Percentiles rank a stretch among this genome's conserved stretches.
phyloP scores from a whole-genome alignment of 2,113 vertebrate genomes.

The Callipepla squamata region DNA sequence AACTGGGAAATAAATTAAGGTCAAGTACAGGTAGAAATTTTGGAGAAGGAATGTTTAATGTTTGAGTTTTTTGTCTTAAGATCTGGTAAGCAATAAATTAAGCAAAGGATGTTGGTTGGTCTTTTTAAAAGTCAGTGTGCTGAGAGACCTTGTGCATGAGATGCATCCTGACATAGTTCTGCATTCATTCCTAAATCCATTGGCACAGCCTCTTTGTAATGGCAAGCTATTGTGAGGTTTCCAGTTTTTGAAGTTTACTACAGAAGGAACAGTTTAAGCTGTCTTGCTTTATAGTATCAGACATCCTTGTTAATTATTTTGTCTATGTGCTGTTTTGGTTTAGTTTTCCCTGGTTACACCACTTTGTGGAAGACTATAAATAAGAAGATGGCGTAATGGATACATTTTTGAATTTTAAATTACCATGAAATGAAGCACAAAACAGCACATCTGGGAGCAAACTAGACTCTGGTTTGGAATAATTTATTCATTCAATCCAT shows the following conservation, averaged over 20 bases:
- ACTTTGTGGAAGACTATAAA: neutral
- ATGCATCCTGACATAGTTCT: neutral
- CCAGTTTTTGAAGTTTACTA: neutral
- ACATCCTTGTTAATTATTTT: neutral
- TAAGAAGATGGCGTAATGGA: rapidly evolving
- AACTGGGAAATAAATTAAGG: neutral
- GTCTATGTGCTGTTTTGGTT: neutral
- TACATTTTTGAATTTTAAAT: neutral
- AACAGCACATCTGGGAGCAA: neutral
- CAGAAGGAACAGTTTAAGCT: neutral
- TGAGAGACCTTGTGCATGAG: neutral
- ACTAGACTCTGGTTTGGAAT: neutral
- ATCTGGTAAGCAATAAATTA: neutral
- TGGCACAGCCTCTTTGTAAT: neutral
- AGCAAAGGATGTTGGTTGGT: neutral
- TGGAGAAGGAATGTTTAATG: neutral
- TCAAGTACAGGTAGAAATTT: neutral
- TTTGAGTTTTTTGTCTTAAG: neutral
- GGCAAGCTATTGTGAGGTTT: neutral
- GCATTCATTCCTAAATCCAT: neutral
- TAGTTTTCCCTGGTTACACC: neutral
- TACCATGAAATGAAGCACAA: neutral
- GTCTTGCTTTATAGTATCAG: neutral
- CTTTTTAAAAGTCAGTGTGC: neutral
- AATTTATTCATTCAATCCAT: neutral